Evolutionary conservation across 2,113 vertebrate species (phyloP).

Genomic region (rat (Rattus norvegicus)): GRCr8 NC_086029.1:29057001-29057500

Average conservation of each 20-base stretch:
- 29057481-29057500: no score
- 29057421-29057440: no score
- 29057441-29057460: no score
- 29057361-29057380: not conserved
- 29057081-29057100: slow-evolving; percentile 19
- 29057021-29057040: not conserved
- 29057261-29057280: slow-evolving; percentile 21
- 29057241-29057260: slow-evolving; percentile 14
- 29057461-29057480: no score
- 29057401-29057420: no score
- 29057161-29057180: slow-evolving; percentile 35
- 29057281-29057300: not conserved
- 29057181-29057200: slow-evolving; percentile 15
- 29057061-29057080: not conserved
- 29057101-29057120: slow-evolving; percentile 3
- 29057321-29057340: slow-evolving; percentile 14
- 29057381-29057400: not conserved
- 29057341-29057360: slow-evolving; percentile 1
- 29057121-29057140: slow-evolving; percentile 37
- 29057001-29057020: not conserved
- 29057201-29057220: not conserved
- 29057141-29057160: slow-evolving; percentile 15
- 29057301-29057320: not conserved
- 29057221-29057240: slow-evolving; percentile 44
- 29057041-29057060: slow-evolving; percentile 36